A percentile compares a stretch with the other conserved stretches of the same genome.
phyloP scores from a whole-genome alignment of 2,113 vertebrate genomes.

The Ursus arctos region DNA sequence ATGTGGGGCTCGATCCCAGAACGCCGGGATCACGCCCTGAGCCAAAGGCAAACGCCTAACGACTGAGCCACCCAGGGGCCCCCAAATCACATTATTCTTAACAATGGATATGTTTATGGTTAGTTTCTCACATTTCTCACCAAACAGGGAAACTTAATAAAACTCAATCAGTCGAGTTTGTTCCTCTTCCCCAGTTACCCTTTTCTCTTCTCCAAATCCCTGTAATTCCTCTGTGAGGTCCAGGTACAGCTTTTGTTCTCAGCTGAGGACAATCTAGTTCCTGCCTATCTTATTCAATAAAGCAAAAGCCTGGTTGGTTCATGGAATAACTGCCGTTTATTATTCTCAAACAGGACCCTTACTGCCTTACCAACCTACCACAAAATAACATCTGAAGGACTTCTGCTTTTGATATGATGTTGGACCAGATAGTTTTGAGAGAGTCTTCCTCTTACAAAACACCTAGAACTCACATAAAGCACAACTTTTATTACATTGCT shows the following conservation, averaged over 20 bases:
- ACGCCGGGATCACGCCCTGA: too few relatives aligned
- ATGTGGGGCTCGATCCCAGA: too few relatives aligned
- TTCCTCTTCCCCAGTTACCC: not conserved
- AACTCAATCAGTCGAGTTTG: not conserved
- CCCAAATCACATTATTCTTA: not conserved
- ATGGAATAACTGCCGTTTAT: not conserved
- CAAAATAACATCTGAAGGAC: not conserved
- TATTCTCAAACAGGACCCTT: not conserved
- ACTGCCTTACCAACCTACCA: not conserved
- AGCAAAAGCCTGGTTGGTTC: not conserved
- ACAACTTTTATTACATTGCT: not conserved
- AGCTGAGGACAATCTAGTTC: not conserved
- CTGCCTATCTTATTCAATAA: not conserved
- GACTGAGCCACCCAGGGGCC: too few relatives aligned
- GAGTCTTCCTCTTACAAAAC: not conserved
- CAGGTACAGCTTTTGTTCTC: not conserved
- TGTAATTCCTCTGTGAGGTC: not conserved
- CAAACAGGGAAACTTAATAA: not conserved
- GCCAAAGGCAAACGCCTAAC: too few relatives aligned
- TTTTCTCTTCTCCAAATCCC: not conserved
- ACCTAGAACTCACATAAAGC: not conserved
- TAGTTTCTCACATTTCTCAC: not conserved
- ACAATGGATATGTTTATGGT: not conserved
- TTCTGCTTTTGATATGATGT: not conserved
- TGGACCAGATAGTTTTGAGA: not conserved